A percentile compares a stretch with the other conserved stretches of the same genome.
phyloP scores from a whole-genome alignment of 2,797 vertebrate species.

The Muraenolepis orangiensis region DNA sequence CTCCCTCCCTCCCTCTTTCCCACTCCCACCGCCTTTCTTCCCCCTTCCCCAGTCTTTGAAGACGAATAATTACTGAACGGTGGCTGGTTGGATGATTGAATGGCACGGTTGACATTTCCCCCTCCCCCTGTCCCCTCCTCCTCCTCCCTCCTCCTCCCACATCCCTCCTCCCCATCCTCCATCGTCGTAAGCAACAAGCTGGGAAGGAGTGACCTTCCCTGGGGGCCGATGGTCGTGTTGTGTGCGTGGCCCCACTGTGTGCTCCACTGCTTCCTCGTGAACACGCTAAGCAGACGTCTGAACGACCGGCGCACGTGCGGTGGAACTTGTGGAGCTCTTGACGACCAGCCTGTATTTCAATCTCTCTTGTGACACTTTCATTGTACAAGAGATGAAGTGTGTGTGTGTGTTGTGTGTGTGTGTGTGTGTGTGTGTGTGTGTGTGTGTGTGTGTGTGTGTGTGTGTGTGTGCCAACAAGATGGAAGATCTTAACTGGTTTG shows the following conservation, averaged over 20 bases:
- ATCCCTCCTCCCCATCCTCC: too few species aligned
- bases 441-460: too few species aligned
- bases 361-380: too few species aligned
- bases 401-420: too few species aligned
- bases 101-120: constrained; percentile 57
- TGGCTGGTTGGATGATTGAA: constrained; percentile 56
- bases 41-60: constrained; percentile 39
- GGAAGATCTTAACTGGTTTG: too few species aligned
- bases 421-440: too few species aligned
- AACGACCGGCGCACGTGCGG: constrained; percentile 19
- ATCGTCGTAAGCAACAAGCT: too few species aligned
- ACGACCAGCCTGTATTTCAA: too few species aligned
- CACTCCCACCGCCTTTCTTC: constrained; percentile 25
- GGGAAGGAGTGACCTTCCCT: constrained; percentile 34
- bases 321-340: constrained; percentile 5
- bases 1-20: constrained; percentile 28
- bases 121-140: constrained; percentile 45
- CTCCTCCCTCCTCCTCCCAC: too few species aligned
- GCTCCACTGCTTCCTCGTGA: constrained; percentile 24
- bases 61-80: constrained; percentile 64
- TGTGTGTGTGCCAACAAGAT: too few species aligned
- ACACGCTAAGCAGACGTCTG: constrained; percentile 13
- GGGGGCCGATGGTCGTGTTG: constrained; percentile 31
- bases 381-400: too few species aligned
- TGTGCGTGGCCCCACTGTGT: constrained; percentile 32